phyloP scores from a whole-genome alignment of 64 coral and sea anemone species.

The Montipora sp. region DNA sequence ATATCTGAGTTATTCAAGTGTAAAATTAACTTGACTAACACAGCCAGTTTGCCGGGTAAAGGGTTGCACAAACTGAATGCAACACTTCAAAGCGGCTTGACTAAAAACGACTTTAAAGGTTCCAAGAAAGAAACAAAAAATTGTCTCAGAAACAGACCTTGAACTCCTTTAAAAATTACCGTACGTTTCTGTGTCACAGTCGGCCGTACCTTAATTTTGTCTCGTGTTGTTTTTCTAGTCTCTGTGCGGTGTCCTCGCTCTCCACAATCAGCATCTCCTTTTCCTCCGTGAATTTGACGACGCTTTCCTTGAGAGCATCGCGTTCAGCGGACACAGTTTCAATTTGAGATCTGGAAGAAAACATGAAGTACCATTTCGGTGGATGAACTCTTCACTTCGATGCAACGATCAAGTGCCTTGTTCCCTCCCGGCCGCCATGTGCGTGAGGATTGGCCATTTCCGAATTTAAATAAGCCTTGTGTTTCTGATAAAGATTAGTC shows the following conservation, averaged over 20 bases:
- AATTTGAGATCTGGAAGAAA: conserved; percentile 71
- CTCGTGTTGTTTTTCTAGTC: conserved; percentile 87
- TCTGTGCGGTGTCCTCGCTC: conserved; percentile 83
- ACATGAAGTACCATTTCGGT: background rate
- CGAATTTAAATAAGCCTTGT: too few species aligned
- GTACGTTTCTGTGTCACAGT: background rate
- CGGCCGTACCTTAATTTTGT: conserved; percentile 66
- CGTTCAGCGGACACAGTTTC: conserved; percentile 80
- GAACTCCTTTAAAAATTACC: background rate
- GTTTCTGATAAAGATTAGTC: too few species aligned
- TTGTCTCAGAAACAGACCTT: background rate
- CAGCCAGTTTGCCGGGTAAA: too few species aligned
- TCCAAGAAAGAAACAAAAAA: background rate
- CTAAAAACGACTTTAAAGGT: background rate
- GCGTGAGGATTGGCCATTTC: too few species aligned
- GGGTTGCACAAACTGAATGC: too few species aligned
- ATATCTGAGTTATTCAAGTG: too few species aligned
- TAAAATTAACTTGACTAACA: too few species aligned
- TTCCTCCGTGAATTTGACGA: conserved; percentile 83
- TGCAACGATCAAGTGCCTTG: too few species aligned
- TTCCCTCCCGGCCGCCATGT: too few species aligned
- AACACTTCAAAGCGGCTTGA: background rate
- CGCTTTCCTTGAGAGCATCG: conserved; percentile 85
- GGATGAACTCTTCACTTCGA: too few species aligned
- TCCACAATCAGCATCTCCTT: conserved; percentile 96